phyloP scores from a whole-genome alignment of 2,797 vertebrate genomes.

The Notamacropus eugenii region DNA sequence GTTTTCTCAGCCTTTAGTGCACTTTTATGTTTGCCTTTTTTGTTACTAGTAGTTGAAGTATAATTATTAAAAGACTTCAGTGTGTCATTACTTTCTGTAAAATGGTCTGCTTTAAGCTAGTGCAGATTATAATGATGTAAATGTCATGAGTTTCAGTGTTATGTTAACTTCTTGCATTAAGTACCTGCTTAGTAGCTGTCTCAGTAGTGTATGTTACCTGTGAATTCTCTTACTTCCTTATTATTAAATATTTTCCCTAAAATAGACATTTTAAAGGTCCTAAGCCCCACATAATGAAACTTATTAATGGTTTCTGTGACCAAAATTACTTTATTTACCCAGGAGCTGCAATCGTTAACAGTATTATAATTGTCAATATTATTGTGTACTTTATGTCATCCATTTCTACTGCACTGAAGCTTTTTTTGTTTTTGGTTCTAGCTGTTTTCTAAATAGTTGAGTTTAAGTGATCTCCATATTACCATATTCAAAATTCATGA shows the following conservation, averaged over 20 bases:
- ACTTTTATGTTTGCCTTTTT: not conserved
- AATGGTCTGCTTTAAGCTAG: not conserved
- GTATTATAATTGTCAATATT: conserved; percentile 21
- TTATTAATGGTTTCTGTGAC: conserved; percentile 37
- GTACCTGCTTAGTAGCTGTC: not conserved
- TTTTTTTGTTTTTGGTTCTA: conserved; percentile 44
- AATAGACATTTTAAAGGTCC: conserved; percentile 7
- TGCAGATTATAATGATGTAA: not conserved
- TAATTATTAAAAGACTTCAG: not conserved
- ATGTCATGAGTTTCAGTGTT: not conserved
- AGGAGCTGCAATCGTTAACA: conserved; percentile 43
- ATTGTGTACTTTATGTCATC: conserved; percentile 8
- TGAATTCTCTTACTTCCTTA: conserved; percentile 29
- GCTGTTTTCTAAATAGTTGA: not conserved
- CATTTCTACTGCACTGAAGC: conserved; percentile 38
- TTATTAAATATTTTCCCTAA: conserved; percentile 37
- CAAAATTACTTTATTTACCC: conserved; percentile 40
- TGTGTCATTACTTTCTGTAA: not conserved
- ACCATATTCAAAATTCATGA: conserved; percentile 40
- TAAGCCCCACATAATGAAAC: not conserved
- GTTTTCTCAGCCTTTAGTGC: not conserved
- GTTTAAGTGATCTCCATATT: not conserved
- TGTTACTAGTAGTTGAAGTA: not conserved
- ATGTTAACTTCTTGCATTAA: not conserved
- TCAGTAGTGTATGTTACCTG: conserved; percentile 36